phyloP scores from a whole-genome alignment of 2,888 invertebrate genomes.

The Pherbina coryleti region DNA sequence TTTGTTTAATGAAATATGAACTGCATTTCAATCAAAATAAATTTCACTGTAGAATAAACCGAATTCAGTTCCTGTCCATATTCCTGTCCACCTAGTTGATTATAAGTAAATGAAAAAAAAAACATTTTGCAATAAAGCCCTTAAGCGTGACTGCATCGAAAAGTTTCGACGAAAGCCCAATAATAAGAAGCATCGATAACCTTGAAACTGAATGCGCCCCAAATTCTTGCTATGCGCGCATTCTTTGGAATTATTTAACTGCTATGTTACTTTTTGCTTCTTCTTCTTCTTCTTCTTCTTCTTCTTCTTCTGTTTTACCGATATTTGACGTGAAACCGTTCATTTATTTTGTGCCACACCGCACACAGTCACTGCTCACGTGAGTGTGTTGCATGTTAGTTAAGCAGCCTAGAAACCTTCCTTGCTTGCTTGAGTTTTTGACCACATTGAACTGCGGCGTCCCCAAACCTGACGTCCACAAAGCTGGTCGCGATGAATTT shows the following conservation, averaged over 20 bases:
- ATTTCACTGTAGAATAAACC: too few species aligned
- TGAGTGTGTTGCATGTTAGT: neutral
- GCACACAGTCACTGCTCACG: neutral
- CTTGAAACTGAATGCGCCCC: constrained; percentile 32
- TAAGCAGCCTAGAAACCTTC: neutral
- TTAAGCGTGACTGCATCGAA: too few species aligned
- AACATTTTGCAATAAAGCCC: neutral
- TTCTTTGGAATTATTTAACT: constrained; percentile 31
- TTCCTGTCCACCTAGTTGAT: too few species aligned
- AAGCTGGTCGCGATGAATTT: neutral
- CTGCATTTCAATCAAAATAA: neutral
- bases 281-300: neutral
- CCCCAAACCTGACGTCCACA: neutral
- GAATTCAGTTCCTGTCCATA: too few species aligned
- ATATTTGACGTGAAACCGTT: constrained; percentile 8
- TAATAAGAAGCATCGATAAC: neutral
- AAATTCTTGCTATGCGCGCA: constrained; percentile 18
- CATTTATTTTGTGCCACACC: constrained; percentile 5
- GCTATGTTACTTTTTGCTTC: neutral
- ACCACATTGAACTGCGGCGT: neutral
- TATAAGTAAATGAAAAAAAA: neutral
- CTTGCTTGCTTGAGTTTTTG: neutral
- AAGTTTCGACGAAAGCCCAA: neutral
- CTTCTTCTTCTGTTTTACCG: constrained; percentile 19
- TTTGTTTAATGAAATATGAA: constrained; percentile 16